phyloP scores from a whole-genome alignment of 2,113 vertebrate genomes.

The Calcarius ornatus region DNA sequence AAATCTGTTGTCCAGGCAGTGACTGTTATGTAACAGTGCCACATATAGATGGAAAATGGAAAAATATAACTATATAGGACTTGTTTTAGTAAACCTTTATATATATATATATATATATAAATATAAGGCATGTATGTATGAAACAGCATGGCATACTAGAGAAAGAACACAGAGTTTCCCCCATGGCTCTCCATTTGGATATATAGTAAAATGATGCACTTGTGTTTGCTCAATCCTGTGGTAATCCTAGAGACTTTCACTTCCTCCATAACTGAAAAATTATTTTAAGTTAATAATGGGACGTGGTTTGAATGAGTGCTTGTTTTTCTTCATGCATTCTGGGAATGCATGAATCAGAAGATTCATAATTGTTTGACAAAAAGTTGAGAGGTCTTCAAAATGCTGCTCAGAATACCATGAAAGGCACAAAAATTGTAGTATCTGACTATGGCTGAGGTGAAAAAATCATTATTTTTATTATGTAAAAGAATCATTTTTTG shows the following conservation, averaged over 20 bases:
- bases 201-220: not conserved
- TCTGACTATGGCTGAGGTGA: not conserved
- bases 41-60: not conserved
- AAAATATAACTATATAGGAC: not conserved
- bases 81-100: not conserved
- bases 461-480: not conserved
- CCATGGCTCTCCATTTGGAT: not conserved
- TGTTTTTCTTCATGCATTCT: not conserved
- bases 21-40: not conserved
- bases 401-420: not conserved
- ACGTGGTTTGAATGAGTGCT: not conserved
- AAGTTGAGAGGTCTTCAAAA: not conserved
- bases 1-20: not conserved
- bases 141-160: not conserved
- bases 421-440: not conserved
- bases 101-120: not conserved
- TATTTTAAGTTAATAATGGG: not conserved
- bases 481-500: not conserved
- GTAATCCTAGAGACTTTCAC: not conserved
- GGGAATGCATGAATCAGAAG: not conserved
- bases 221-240: rapidly evolving
- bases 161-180: not conserved
- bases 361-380: not conserved
- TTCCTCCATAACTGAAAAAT: not conserved
- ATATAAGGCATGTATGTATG: not conserved